These are phyloP conservation scores for Notospermus geniculatus DNA, from an alignment of 1,140 invertebrate genomes.

Conservation along the genomic window DNA sequence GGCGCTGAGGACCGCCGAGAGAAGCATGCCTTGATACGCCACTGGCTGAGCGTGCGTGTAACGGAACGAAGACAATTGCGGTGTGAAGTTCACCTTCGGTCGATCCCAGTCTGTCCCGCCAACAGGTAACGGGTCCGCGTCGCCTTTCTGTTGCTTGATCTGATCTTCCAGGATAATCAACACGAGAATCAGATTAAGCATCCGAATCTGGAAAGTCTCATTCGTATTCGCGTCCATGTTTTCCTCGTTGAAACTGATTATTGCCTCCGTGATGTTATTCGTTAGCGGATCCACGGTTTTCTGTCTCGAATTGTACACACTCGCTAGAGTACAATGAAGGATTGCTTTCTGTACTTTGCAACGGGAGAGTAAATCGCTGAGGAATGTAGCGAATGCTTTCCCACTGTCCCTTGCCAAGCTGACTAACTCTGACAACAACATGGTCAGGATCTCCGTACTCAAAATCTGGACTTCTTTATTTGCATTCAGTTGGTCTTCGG, in stretches of 20 bases:
- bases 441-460: slow-evolving; percentile 72
- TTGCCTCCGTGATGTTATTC: slow-evolving; percentile 68
- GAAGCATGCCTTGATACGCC: slow-evolving; percentile 75
- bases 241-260: slow-evolving; percentile 77
- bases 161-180: slow-evolving; percentile 78
- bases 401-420: slow-evolving; percentile 80
- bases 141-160: slow-evolving; percentile 42
- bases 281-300: slow-evolving; percentile 21
- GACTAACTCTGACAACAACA: slow-evolving; percentile 75
- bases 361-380: slow-evolving; percentile 75
- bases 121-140: slow-evolving; percentile 14
- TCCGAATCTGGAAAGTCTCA: slow-evolving; percentile 74
- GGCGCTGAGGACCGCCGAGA: slow-evolving; percentile 76
- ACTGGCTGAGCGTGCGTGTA: slow-evolving; percentile 40
- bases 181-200: slow-evolving; percentile 71
- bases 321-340: slow-evolving; percentile 78
- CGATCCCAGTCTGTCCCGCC: slow-evolving; percentile 29
- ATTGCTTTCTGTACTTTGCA: slow-evolving; percentile 88
- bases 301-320: slow-evolving; percentile 66
- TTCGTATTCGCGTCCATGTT: slow-evolving; percentile 64
- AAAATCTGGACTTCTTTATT: slow-evolving; percentile 74
- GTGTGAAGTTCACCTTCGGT: slow-evolving; percentile 35
- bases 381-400: slow-evolving; percentile 77
- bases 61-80: slow-evolving; percentile 27
- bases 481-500: slow-evolving; percentile 70